Evolutionary conservation across 1,140 invertebrate species (phyloP).

Genomic region (Notospermus geniculatus): DNA sequence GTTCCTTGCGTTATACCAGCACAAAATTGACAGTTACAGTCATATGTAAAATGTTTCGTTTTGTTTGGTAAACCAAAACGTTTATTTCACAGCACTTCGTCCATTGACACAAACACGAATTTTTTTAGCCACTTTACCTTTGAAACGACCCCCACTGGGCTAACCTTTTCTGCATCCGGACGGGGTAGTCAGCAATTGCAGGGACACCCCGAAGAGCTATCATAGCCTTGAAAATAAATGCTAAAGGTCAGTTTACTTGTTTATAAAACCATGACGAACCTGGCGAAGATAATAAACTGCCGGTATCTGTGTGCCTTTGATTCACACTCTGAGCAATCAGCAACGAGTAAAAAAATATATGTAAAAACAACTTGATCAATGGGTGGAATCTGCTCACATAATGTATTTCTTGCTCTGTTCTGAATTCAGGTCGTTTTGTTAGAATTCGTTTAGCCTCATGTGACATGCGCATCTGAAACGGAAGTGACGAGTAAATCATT

Average conservation of each 20-base stretch:
- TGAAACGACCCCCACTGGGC: slow-evolving; percentile 12
- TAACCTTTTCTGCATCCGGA: slow-evolving; percentile 12
- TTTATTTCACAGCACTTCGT: too few species aligned
- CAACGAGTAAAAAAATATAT: background rate
- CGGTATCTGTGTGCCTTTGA: background rate
- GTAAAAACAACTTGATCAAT: background rate
- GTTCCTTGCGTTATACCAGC: too few species aligned
- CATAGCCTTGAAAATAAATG: background rate
- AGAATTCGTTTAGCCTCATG: slow-evolving; percentile 29
- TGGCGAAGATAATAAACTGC: background rate
- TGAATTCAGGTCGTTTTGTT: slow-evolving; percentile 16
- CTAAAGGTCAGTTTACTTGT: background rate
- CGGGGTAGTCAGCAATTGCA: slow-evolving; percentile 16
- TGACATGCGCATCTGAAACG: slow-evolving; percentile 26
- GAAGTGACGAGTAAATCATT: background rate
- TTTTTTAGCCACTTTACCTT: background rate
- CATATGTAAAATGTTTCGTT: too few species aligned
- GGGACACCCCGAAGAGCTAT: slow-evolving; percentile 9
- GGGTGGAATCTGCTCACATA: slow-evolving; percentile 24
- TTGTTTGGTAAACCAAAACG: too few species aligned
- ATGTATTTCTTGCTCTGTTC: slow-evolving; percentile 26
- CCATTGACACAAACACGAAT: too few species aligned
- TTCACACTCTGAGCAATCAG: background rate
- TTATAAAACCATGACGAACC: background rate
- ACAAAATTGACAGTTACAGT: too few species aligned